Conservation (phyloP, 2,888 invertebrate genomes). For the Nycteola revayana region DNA sequence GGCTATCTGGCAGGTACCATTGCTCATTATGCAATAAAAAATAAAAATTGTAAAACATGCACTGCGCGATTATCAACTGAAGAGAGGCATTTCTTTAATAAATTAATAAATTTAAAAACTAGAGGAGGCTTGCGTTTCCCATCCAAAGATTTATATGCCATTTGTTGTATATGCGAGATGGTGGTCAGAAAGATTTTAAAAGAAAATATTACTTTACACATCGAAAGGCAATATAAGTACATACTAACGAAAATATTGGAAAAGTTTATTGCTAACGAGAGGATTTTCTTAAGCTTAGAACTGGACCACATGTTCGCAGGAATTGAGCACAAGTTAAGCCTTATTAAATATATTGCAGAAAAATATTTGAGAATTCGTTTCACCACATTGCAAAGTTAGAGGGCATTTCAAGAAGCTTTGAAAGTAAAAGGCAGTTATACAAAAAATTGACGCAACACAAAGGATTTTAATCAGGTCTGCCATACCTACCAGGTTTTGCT, state of each 20-base stretch:
- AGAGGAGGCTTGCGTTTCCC: constrained; percentile 5
- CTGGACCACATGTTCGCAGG: neutral
- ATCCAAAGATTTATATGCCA: constrained; percentile 3
- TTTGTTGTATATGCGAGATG: too few species aligned
- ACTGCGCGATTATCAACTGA: neutral
- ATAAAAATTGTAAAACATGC: constrained; percentile 1
- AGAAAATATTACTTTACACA: constrained; percentile 1
- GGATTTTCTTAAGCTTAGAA: constrained; percentile 1
- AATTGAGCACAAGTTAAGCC: constrained; percentile 4
- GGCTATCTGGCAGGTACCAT: constrained; percentile 3
- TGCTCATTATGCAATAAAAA: neutral
- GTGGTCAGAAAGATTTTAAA: constrained; percentile 4
- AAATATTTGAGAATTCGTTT: constrained; percentile 6
- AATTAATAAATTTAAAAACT: constrained; percentile 3
- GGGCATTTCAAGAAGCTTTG: too few species aligned
- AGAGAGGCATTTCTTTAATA: constrained; percentile 1
- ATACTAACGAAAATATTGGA: neutral
- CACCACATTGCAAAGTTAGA: constrained; percentile 3
- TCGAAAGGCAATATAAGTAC: neutral
- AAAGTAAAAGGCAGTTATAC: too few species aligned
- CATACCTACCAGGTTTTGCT: too few species aligned
- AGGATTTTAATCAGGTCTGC: too few species aligned
- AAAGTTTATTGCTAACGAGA: constrained; percentile 1
- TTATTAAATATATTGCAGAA: constrained; percentile 4
- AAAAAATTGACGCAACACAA: too few species aligned